Conservation (phyloP, 2,797 vertebrate genomes). For the Alcedo quadribrachys region DNA sequence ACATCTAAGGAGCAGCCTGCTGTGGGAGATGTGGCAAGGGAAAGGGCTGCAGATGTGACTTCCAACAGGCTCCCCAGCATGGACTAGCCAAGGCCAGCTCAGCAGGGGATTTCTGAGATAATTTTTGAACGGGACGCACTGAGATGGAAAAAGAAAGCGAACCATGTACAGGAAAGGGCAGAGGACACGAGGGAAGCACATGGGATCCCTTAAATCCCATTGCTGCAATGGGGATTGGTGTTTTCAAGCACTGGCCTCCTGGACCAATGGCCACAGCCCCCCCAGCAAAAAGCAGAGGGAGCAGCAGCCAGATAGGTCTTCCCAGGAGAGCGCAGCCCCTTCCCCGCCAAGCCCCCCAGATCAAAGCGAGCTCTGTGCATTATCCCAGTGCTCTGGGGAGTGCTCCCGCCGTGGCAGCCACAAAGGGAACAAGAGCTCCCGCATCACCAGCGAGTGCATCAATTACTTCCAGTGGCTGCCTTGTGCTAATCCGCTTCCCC, state of each 20-base stretch:
- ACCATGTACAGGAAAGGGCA: background rate
- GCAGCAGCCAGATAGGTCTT: background rate
- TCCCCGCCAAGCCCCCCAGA: background rate
- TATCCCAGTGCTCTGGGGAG: constrained; percentile 3
- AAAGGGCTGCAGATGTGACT: background rate
- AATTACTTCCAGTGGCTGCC: constrained; percentile 71
- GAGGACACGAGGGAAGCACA: background rate
- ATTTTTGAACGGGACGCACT: background rate
- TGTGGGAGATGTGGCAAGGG: fast-evolving
- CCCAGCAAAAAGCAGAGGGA: fast-evolving
- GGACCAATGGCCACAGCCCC: fast-evolving
- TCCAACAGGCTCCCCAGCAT: background rate
- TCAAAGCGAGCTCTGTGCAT: constrained; percentile 4
- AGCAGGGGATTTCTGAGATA: background rate
- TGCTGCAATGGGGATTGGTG: fast-evolving
- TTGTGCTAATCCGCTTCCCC: constrained; percentile 38
- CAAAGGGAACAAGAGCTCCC: constrained; percentile 69
- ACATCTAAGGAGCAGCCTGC: background rate
- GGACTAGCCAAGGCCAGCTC: background rate
- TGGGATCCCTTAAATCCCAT: background rate
- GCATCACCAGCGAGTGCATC: constrained; percentile 50
- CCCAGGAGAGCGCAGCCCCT: background rate
- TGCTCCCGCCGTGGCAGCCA: background rate
- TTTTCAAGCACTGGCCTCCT: background rate
- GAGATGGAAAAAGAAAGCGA: background rate